Evolutionary conservation across 1,140 invertebrate genomes (phyloP), one percentile per base, ranked within the genome.

Genomic region (Drosophila ogumai): DNA sequence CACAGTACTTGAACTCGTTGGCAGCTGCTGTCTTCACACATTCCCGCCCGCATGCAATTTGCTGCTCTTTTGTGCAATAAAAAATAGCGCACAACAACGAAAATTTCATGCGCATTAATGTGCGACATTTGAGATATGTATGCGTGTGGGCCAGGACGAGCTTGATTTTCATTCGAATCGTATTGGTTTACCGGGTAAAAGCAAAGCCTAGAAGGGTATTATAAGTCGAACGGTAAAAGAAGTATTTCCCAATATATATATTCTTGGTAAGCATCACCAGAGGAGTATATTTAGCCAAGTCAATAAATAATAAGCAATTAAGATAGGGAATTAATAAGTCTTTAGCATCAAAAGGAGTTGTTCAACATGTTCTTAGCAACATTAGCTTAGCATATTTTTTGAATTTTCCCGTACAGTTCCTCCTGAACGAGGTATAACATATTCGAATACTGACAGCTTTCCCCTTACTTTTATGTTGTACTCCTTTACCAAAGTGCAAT

Each of bases 11-110:
- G 68, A 46, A 57, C 68, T 69, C 59, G 59, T 65, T 72, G 75
- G 61, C 79, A 76, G 73, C 73, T 77, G 79, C 67, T 81, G 79
- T 81, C 79, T 82, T 73, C 68, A 74, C 75, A 79, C 75, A 79
- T 52, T 58, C 50, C 50, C 57, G 55, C 66, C 65, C 58, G 73
- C 64, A 67, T 77, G 61, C 57, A 71, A 73, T 66, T 73, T 77
- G 67, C 61, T 64, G 61, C 68, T 81, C 73, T 81, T 71, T 73
- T 82, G 57, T 56, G 34, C 49, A 74, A 65, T 68, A 85, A 85
- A 74, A 78, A 73, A 31, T 46, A 64, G 63, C 43, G 22, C 34
- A 46, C 66, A 66, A 69, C 46, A 63, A 50, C 36, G 47, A 78
- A 50, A 76, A 52, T 86, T 85, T 75, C 49, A 71, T 79, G 41